These are phyloP conservation scores for Clarias batrachus DNA, from an alignment of 2,113 vertebrate species.

Conservation along the genomic window DNA sequence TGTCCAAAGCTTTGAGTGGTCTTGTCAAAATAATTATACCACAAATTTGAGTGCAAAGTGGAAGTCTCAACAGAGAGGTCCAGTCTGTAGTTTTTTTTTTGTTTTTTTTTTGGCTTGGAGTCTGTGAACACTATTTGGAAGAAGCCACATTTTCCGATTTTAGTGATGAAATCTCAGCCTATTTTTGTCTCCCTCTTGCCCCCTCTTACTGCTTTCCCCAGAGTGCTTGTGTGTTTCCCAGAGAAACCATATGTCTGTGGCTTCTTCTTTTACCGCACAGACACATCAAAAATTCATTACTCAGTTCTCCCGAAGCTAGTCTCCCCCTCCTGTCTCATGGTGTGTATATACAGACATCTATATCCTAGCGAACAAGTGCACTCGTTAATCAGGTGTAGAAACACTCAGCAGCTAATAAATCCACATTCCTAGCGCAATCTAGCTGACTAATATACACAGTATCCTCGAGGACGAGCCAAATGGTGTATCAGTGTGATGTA, in stretches of 20 bases:
- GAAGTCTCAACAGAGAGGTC: conserved; percentile 5
- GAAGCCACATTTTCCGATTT: conserved; percentile 60
- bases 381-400: conserved; percentile 19
- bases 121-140: conserved; percentile 54
- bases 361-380: conserved; percentile 50
- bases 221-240: conserved; percentile 69
- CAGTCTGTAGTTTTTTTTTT: not conserved
- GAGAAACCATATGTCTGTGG: conserved; percentile 57
- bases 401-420: conserved; percentile 2
- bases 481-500: not conserved
- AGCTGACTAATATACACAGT: not conserved
- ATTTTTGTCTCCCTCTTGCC: conserved; percentile 62
- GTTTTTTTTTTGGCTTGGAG: conserved; percentile 52
- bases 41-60: not conserved
- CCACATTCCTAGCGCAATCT: not conserved
- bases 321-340: conserved; percentile 51
- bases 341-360: conserved; percentile 46
- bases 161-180: conserved; percentile 59
- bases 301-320: conserved; percentile 49
- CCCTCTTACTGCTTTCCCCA: conserved; percentile 63
- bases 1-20: not conserved
- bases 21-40: not conserved
- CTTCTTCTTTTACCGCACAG: not conserved
- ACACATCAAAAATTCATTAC: conserved; percentile 33
- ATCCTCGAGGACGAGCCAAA: not conserved